Evolutionary conservation across 53 echinoderm and acorn worm genomes (phyloP), one percentile per base, ranked within the genome.

Genomic region (Temnopleurus reevesii): DNA sequence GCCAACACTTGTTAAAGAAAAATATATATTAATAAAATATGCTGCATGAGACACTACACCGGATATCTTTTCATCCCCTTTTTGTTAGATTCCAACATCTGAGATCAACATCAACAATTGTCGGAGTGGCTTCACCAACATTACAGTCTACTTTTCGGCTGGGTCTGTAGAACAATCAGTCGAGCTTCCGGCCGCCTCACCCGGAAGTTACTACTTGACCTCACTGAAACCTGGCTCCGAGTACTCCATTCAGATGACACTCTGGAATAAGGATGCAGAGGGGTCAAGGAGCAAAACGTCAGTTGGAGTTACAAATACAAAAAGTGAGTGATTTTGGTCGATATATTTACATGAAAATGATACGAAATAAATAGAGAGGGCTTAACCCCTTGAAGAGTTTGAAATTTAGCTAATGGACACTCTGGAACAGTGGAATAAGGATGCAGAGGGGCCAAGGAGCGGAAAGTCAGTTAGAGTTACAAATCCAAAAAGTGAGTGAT

Each of bases 201-300:
- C 38, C 27, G 66, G 66, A n/a, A 66, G n/a, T 66, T 66, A 66
- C 13, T 66, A 66, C 21, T 41, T 66, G 2, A 21, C 4, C 19
- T 66, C 66, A 38, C 6, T 66, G 36, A 8, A 2, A 21, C 36
- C 66, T 36, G 66, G n/a, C 2, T 7, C 66, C 41, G 5, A 36
- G 66, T 66, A 66, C 66, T n/a, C 66, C 0, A 8, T 66, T 19
- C 21, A 38, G 17, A 66, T 66, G 36, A 66, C 66, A 38, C 9
- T 66, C 7, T 66, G 66, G 66, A 66, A 66, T 41, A 66, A 66
- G 21, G 66, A 66, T 38, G n/a, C 19, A 5, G 66, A 66, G n/a
- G 66, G 66, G 3, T 41, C 66, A 19, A 18, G 36, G 41, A 66
- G 66, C 21, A n/a, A 66, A 41, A 3, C 66, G 38, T 66, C 66